Base-by-base conservation (phyloP, 64 coral and sea anemone genomes). In the Acropora yongei region DNA sequence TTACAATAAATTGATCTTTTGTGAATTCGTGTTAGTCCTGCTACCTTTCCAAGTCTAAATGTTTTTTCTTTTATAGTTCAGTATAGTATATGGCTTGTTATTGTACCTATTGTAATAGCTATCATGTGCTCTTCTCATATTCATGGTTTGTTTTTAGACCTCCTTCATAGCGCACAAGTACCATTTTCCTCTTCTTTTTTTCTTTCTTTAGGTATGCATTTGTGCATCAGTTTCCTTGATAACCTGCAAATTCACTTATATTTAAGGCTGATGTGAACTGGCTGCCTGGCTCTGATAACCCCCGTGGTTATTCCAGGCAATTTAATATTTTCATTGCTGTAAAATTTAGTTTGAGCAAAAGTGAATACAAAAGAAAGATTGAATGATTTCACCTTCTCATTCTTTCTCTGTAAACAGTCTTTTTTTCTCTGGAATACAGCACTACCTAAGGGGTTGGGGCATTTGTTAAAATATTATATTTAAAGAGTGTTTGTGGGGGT, bases 391-490 rank as follows among this genome's bases (percentile, higher is more conserved):
- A 30, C 30, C 30, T 30, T 30, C 30, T 30, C 30, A 30, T 30
- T 30, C 30, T 30, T 30, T 30, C 30, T 30, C 30, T 30, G 30
- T 30, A 30, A 30, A 30, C 30, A 30, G 30, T 30, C 0, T 30
- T 30, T 30, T 30, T 30, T 30, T 30, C 30, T 30, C 30, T 30
- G 30, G 30, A 30, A 30, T 30, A 30, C 58, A 6, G 14, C 6
- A 14, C 14, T 63, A 49, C 49, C n/a, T 51, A 3, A 18, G 80
- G 80, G 1, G 49, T 83, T 11, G 49, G 49, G 80, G 8, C 19
- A 17, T 83, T 83, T 83, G 80, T 83, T n/a, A 12, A 12, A 83
- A 30, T 60, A 2, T 83, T 60, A 30, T 30, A 30, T 83, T 83
- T 63, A 18, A 19, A 0, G 30, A 47, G 0, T 2, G 7, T 83